phyloP scores from a whole-genome alignment of 2,113 vertebrate species.

The rat (Rattus norvegicus) region GRCr8 NC_086032.1:25708001-25708500 shows the following conservation, averaged over 20 bases:
- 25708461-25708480: background rate
- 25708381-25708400: fast-evolving
- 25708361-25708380: background rate
- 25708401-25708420: fast-evolving
- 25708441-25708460: background rate
- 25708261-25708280: too few relatives aligned
- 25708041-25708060: background rate
- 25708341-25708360: too few relatives aligned
- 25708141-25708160: background rate
- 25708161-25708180: background rate
- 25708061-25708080: background rate
- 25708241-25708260: fast-evolving
- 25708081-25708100: background rate
- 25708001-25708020: background rate
- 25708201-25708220: background rate
- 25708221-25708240: fast-evolving
- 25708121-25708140: background rate
- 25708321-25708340: background rate
- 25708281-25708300: background rate
- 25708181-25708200: background rate
- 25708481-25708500: background rate
- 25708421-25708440: too few relatives aligned
- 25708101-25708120: fast-evolving
- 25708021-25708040: too few relatives aligned
- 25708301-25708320: fast-evolving